Percentiles rank a stretch among this genome's conserved stretches.
Evolutionary conservation across 2,113 vertebrate genomes (phyloP).

Genomic region (Pterocles orientalis): DNA sequence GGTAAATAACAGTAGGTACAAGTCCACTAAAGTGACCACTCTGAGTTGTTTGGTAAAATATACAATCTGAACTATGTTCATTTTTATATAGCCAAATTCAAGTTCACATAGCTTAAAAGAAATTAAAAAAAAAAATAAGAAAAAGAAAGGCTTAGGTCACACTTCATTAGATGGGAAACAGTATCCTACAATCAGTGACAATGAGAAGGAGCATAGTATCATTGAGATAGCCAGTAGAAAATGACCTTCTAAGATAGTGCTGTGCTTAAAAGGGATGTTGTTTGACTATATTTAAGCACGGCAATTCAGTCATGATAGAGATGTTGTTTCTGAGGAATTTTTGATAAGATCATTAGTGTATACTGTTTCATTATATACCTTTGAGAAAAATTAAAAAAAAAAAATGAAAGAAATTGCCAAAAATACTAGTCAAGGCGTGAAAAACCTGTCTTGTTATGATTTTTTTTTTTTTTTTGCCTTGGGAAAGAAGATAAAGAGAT

Average conservation of each 20-base stretch:
- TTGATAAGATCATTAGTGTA: background rate
- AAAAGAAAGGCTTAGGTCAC: background rate
- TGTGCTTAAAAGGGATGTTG: background rate
- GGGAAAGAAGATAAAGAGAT: background rate
- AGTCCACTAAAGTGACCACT: background rate
- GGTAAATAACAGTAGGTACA: background rate
- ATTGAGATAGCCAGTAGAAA: background rate
- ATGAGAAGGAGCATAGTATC: background rate
- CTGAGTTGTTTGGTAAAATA: background rate
- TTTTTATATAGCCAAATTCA: background rate
- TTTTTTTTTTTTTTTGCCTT: background rate
- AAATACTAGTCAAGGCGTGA: background rate
- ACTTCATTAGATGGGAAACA: background rate
- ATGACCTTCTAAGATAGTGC: background rate
- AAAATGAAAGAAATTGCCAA: background rate
- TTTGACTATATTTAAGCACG: background rate
- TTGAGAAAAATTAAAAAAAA: background rate
- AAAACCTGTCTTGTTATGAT: background rate
- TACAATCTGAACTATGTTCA: background rate
- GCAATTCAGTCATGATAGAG: background rate
- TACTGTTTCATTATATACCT: background rate
- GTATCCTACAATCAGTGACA: background rate
- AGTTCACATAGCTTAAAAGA: background rate
- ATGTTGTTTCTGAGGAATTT: background rate
- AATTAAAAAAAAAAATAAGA: background rate